Evolutionary conservation across 2,113 vertebrate genomes (phyloP).

Genomic region (Aldabrachelys gigantea): DNA sequence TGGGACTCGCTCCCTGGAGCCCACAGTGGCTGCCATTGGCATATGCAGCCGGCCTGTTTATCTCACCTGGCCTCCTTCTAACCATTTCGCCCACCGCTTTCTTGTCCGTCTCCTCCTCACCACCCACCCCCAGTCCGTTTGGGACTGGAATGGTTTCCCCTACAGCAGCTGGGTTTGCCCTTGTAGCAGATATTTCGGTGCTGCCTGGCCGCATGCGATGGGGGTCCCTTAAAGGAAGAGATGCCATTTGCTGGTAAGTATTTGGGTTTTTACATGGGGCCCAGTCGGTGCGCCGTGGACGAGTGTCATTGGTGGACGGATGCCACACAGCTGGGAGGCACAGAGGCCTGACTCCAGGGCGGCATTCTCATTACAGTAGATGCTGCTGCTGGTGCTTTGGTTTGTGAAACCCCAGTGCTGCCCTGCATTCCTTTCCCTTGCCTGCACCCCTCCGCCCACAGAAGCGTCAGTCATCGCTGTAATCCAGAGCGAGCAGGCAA

Average conservation of each 20-base stretch:
- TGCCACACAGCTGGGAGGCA: background rate
- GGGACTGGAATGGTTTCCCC: background rate
- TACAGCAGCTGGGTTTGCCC: background rate
- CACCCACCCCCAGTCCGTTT: background rate
- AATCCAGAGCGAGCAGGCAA: constrained; percentile 38
- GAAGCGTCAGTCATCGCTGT: constrained; percentile 52
- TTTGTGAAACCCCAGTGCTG: constrained; percentile 38
- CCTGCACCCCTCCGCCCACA: constrained; percentile 57
- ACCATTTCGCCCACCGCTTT: background rate
- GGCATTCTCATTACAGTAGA: constrained; percentile 24
- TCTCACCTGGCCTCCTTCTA: background rate
- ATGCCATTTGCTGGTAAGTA: background rate
- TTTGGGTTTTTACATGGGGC: accelerated
- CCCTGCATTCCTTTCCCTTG: constrained; percentile 29
- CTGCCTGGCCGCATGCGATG: background rate
- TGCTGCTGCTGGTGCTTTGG: background rate
- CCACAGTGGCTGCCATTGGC: accelerated
- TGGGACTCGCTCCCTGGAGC: background rate
- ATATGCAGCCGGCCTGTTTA: no score
- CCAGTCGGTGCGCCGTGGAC: background rate
- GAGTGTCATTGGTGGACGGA: background rate
- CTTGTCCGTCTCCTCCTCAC: background rate
- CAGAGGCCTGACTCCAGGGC: constrained; percentile 12
- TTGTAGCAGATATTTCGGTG: background rate
- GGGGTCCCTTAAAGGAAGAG: background rate